A percentile compares a stretch with the other conserved stretches of the same genome.
Evolutionary conservation across 30 jellyfish, hydroid and myxozoan species (phyloP).

Genomic region (Aurelia aurita): DNA sequence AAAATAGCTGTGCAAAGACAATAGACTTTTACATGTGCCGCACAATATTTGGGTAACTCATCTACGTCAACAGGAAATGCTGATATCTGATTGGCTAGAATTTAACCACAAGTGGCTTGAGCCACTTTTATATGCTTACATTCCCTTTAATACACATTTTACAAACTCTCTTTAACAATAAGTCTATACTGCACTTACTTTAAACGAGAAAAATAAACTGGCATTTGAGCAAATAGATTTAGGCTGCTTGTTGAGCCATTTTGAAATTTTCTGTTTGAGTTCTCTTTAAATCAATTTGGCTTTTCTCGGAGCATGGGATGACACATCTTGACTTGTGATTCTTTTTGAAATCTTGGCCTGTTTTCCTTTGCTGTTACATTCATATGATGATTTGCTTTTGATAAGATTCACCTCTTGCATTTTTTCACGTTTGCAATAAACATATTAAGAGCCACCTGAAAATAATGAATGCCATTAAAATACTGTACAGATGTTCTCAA

Average conservation of each 20-base stretch:
- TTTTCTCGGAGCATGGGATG: slow-evolving; percentile 15
- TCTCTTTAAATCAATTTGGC: slow-evolving; percentile 13
- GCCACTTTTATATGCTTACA: too few species aligned
- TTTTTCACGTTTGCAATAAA: slow-evolving; percentile 11
- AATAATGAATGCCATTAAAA: slow-evolving; percentile 5
- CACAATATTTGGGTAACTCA: too few species aligned
- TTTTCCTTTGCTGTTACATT: slow-evolving; percentile 1
- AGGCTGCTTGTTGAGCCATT: slow-evolving; percentile 23
- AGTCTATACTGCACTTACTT: slow-evolving; percentile 7
- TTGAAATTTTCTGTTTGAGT: slow-evolving; percentile 8
- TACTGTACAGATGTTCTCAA: neutral
- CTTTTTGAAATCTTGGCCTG: slow-evolving; percentile 9
- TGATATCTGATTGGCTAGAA: too few species aligned
- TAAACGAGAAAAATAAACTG: slow-evolving; percentile 3
- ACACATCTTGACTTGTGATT: slow-evolving; percentile 23
- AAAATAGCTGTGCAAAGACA: too few species aligned
- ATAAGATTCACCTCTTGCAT: slow-evolving; percentile 13
- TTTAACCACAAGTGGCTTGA: too few species aligned
- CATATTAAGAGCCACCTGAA: slow-evolving; percentile 12
- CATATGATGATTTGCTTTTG: slow-evolving; percentile 2
- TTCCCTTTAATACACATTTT: neutral
- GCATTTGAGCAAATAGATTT: slow-evolving; percentile 9
- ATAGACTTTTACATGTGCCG: too few species aligned
- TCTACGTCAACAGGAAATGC: too few species aligned
- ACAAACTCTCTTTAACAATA: neutral